Evolutionary conservation across 2,113 vertebrate species (phyloP), one percentile per base, ranked within the genome.

Genomic region (Sinocyclocheilus rhinocerous): DNA sequence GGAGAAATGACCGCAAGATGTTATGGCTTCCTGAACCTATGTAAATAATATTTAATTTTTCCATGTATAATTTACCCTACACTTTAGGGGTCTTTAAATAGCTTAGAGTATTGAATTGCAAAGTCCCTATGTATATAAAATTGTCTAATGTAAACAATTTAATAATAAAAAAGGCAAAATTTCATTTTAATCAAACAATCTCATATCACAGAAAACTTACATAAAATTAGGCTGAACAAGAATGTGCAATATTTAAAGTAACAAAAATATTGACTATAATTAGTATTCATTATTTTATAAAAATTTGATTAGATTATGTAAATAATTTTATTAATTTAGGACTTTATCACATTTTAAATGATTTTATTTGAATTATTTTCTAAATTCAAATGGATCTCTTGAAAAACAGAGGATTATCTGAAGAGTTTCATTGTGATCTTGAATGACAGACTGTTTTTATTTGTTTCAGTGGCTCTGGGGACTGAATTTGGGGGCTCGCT

Each of bases 381-480:
- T 90, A 92, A 92, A 93, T 94, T 88, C 93, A 90, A 94, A 92
- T 93, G 88, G 91, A 92, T 91, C 87, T 92, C 89, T 92, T 92
- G 92, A 16, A 69, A 33, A 69, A 33, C 6, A 33, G 63, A 33
- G 63, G 24, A 85, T 83, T 78, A 89, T 87, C 39, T 82, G 84
- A 92, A 83, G 90, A 89, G 77, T 88, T 92, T 92, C 92, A 91
- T 88, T 89, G 86, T n/a, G 10, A 20, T 73, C 20, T 42, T 73
- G 36, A 45, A 73, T 12, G 36, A n/a, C 1, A 11, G 59, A 63
- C 59, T 10, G 7, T 26, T 22, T 75, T 87, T 87, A 83, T 76
- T 24, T 87, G 82, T 89, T 87, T 92, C 86, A 89, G 88, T 83
- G 84, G 42, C 84, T 88, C 9, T 45, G 42, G 42, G 42, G 42